Evolutionary conservation across 1,140 invertebrate genomes (phyloP).

Genomic region (Heliothis virescens): DNA sequence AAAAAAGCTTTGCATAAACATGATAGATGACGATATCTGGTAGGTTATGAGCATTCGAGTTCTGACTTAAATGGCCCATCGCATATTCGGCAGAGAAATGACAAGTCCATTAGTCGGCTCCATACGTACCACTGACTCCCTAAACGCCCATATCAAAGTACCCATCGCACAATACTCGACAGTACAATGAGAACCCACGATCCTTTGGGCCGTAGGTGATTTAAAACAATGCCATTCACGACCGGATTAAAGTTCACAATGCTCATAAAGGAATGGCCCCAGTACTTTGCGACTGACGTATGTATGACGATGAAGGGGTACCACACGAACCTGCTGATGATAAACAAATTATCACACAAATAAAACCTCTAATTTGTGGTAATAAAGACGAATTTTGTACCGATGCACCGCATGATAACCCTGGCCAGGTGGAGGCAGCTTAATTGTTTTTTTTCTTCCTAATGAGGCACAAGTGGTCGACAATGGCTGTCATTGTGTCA

Average conservation of each 20-base stretch:
- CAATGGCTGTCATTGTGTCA: constrained; percentile 77
- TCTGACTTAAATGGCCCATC: background rate
- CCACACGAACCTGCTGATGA: constrained; percentile 46
- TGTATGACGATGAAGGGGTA: constrained; percentile 64
- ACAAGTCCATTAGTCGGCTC: constrained; percentile 30
- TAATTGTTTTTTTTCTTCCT: constrained; percentile 81
- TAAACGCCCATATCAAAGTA: constrained; percentile 50
- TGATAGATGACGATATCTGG: no score
- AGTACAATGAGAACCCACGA: constrained; percentile 59
- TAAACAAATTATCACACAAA: constrained; percentile 42
- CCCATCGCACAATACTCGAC: constrained; percentile 47
- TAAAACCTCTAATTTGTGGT: constrained; percentile 50
- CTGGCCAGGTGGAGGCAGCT: constrained; percentile 64
- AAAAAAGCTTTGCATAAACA: no score
- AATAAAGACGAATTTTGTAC: constrained; percentile 51
- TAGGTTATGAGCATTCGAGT: no score
- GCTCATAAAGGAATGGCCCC: constrained; percentile 78
- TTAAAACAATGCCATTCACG: constrained; percentile 78
- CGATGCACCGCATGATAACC: constrained; percentile 12
- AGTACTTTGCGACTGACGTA: constrained; percentile 67
- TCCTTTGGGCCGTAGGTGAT: constrained; percentile 66
- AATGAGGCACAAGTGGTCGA: constrained; percentile 81
- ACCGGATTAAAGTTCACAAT: constrained; percentile 77
- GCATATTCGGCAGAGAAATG: constrained; percentile 37
- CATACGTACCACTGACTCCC: constrained; percentile 18